These are phyloP conservation scores for Athalia cordata DNA, from an alignment of 2,888 invertebrate genomes.

Conservation along the genomic window DNA sequence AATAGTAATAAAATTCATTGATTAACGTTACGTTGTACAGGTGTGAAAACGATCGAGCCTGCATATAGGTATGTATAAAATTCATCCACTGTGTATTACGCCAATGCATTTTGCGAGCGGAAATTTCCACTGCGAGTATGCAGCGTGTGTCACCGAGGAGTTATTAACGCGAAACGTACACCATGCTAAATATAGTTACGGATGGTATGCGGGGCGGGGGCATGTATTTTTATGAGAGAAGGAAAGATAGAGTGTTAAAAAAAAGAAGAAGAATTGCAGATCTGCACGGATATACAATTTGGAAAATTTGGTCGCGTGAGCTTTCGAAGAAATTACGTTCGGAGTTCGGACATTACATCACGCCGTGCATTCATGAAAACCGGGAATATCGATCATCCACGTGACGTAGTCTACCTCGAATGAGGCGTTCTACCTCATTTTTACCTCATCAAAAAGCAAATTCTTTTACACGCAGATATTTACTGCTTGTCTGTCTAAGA, in stretches of 20 bases:
- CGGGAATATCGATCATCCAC: too few species aligned
- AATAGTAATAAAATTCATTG: neutral
- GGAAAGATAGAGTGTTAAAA: neutral
- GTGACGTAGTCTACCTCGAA: too few species aligned
- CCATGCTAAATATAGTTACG: slow-evolving; percentile 47
- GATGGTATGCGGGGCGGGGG: slow-evolving; percentile 14
- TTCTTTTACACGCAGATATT: too few species aligned
- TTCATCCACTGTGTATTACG: slow-evolving; percentile 57
- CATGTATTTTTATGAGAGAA: slow-evolving; percentile 4
- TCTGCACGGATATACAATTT: too few species aligned
- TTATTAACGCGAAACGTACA: slow-evolving; percentile 62
- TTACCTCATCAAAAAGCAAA: too few species aligned
- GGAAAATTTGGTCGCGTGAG: too few species aligned
- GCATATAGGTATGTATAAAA: neutral
- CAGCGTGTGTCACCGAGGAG: slow-evolving; percentile 56
- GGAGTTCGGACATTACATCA: too few species aligned
- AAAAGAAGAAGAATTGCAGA: neutral
- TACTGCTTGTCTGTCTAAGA: too few species aligned
- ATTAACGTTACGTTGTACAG: neutral
- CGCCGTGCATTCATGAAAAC: too few species aligned
- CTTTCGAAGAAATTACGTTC: too few species aligned
- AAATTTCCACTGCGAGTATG: slow-evolving; percentile 66
- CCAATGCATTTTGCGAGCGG: slow-evolving; percentile 67
- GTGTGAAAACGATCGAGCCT: neutral
- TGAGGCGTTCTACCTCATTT: too few species aligned